phyloP scores from a whole-genome alignment of 2,888 invertebrate genomes.

The Acleris sparsana region DNA sequence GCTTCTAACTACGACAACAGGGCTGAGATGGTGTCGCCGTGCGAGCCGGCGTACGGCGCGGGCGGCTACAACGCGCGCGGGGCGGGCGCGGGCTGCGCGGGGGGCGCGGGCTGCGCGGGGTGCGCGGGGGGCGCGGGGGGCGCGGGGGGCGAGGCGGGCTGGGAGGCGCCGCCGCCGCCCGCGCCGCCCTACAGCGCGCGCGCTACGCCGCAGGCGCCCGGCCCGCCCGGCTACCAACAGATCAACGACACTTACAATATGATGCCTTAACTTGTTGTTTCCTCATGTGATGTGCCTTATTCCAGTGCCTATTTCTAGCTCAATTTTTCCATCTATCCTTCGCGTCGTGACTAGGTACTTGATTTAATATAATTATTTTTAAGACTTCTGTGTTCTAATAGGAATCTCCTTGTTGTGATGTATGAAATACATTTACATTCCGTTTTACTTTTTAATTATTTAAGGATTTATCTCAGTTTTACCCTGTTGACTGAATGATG shows the following conservation, averaged over 20 bases:
- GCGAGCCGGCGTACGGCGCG: slow-evolving; percentile 54
- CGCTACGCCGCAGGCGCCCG: slow-evolving; percentile 74
- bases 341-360: slow-evolving; percentile 10
- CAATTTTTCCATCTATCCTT: not conserved
- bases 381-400: slow-evolving; percentile 41
- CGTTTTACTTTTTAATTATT: slow-evolving; percentile 40
- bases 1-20: slow-evolving; percentile 54
- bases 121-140: not conserved
- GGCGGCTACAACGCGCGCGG: slow-evolving; percentile 48
- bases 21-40: slow-evolving; percentile 55
- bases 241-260: slow-evolving; percentile 62
- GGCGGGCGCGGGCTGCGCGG: slow-evolving; percentile 42
- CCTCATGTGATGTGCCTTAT: slow-evolving; percentile 52
- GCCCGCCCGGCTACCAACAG: slow-evolving; percentile 75
- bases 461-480: slow-evolving; percentile 22
- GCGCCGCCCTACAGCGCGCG: slow-evolving; percentile 71
- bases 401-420: slow-evolving; percentile 50
- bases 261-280: slow-evolving; percentile 40
- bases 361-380: slow-evolving; percentile 37
- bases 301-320: slow-evolving; percentile 50
- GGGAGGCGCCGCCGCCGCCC: slow-evolving; percentile 72
- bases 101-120: slow-evolving; percentile 45
- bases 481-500: slow-evolving; percentile 17
- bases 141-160: slow-evolving; percentile 47
- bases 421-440: slow-evolving; percentile 63